Base-by-base conservation (phyloP, 2,113 vertebrate species). In the Aythya baeri region DNA sequence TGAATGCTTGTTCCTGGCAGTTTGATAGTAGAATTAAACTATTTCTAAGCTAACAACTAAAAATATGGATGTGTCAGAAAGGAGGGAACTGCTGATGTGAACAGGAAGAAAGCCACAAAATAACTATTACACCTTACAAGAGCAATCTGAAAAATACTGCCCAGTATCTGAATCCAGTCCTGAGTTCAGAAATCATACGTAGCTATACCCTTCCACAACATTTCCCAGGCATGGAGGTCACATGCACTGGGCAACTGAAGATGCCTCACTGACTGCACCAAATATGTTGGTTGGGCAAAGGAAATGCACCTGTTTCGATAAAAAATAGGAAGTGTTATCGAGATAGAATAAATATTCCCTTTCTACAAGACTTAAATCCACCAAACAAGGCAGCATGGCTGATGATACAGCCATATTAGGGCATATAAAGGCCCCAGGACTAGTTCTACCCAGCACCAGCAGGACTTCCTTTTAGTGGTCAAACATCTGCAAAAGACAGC, bases 391-490 rank as follows among this genome's bases (percentile, higher is more conserved):
- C 44, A 81, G 55, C 7, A 32, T 1, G 23, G 71, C 5, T 31
- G 52, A 74, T 9, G 34, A 63, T 2, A 52, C 1, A 68, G 13
- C 72, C 38, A 9, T 6, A 5, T 14, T 67, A 62, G 12, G 20
- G 4, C 23, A 31, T 2, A 34, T 17, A 84, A 86, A 76, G 9
- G 9, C 41, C n/a, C 32, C 89, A 54, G 49, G 83, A 93, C 13
- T 68, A 13, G 34, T 73, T 88, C 68, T 14, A 34, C n/a, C 62
- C 57, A 14, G 80, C 38, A 76, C 34, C 57, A 0, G 0, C 57
- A 72, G 83, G 83, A 61, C 34, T 89, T 79, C 3, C 58, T 70
- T 92, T 95, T 57, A 81, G 63, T 61, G 81, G 63, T 55, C 79
- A 88, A 77, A 66, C 31, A 55, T 75, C 59, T 52, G 52, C 61